phyloP scores from a whole-genome alignment of 2,113 vertebrate species.

The Sturnus vulgaris region DNA sequence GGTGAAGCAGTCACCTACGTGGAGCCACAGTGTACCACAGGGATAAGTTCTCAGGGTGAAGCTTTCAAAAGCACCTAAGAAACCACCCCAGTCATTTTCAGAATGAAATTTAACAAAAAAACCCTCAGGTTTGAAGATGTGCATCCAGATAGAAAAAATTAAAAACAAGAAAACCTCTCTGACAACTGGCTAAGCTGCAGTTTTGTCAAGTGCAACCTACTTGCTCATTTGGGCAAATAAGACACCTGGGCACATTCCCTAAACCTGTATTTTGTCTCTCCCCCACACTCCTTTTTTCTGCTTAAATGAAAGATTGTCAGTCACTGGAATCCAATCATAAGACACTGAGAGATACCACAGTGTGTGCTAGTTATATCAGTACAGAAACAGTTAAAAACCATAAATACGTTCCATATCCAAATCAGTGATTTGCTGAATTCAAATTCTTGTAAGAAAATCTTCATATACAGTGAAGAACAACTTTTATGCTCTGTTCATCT shows the following conservation, averaged over 20 bases:
- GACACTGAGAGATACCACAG: not conserved
- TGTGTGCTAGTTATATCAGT: not conserved
- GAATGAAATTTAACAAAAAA: not conserved
- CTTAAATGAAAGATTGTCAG: not conserved
- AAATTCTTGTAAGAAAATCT: not conserved
- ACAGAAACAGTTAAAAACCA: not conserved
- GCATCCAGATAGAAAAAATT: not conserved
- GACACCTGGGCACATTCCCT: not conserved
- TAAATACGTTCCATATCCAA: not conserved
- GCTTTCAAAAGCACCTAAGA: not conserved
- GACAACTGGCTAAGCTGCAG: not conserved
- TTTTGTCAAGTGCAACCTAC: not conserved
- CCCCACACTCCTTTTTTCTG: rapidly evolving
- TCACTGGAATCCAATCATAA: not conserved
- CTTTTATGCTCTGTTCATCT: not conserved
- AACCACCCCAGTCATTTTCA: not conserved
- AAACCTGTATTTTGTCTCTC: not conserved
- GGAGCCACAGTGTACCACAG: not conserved
- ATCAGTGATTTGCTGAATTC: not conserved
- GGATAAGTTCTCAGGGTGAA: not conserved
- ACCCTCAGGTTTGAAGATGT: not conserved
- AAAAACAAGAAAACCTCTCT: not conserved
- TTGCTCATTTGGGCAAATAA: not conserved
- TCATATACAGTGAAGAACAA: not conserved
- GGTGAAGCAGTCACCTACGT: rapidly evolving